phyloP scores from a whole-genome alignment of 53 echinoderm and acorn worm genomes.

The Holothuria leucospilota region DNA sequence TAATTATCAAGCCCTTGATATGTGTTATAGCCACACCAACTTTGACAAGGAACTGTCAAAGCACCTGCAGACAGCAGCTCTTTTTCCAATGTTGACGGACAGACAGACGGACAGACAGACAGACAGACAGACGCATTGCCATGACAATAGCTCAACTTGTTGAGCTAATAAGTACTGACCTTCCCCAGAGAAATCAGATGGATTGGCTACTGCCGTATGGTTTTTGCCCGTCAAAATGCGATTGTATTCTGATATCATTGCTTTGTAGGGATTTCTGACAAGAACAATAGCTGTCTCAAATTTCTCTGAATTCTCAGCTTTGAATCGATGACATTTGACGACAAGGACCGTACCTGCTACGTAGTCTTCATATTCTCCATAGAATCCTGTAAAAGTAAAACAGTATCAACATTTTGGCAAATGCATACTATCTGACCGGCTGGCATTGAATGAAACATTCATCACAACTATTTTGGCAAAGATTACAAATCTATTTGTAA shows the following conservation, averaged over 20 bases:
- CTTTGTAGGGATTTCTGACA: conserved; percentile 28
- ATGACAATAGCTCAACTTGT: too few relatives aligned
- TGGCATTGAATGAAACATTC: too few relatives aligned
- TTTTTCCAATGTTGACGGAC: too few relatives aligned
- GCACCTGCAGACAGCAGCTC: too few relatives aligned
- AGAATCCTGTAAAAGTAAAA: conserved; percentile 3
- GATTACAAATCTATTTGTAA: too few relatives aligned
- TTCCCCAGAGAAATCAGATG: conserved; percentile 20
- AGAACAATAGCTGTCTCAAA: conserved; percentile 29
- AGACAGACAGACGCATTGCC: too few relatives aligned
- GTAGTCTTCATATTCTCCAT: conserved; percentile 32
- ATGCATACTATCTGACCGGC: not conserved
- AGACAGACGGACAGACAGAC: too few relatives aligned
- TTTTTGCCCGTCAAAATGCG: conserved; percentile 11
- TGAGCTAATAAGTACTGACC: conserved; percentile 18
- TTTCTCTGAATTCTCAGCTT: conserved; percentile 1
- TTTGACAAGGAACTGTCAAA: too few relatives aligned
- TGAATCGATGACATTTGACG: conserved; percentile 31
- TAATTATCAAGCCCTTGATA: too few relatives aligned
- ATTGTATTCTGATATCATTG: conserved; percentile 45
- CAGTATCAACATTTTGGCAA: not conserved
- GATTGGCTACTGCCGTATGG: conserved; percentile 15
- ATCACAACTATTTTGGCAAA: too few relatives aligned
- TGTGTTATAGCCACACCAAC: too few relatives aligned
- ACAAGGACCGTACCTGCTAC: conserved; percentile 23